These are phyloP conservation scores for Drosophila elegans DNA, from an alignment of 1,140 invertebrate species.

Conservation along the genomic window DNA sequence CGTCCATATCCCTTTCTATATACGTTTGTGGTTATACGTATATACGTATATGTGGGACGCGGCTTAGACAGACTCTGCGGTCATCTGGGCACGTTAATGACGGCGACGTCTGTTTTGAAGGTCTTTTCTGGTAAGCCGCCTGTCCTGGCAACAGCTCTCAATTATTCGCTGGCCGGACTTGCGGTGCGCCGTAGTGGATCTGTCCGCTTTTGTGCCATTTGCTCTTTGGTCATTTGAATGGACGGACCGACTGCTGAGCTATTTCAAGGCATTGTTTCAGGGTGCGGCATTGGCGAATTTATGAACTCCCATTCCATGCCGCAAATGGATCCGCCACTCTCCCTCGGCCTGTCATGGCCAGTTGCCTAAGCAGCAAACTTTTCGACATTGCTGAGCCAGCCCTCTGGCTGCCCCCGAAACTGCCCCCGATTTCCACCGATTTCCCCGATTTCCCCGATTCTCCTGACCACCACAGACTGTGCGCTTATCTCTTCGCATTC, in stretches of 20 bases:
- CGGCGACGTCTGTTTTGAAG: constrained; percentile 71
- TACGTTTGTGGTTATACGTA: constrained; percentile 26
- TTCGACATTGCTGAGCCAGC: constrained; percentile 58
- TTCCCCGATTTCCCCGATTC: constrained; percentile 17
- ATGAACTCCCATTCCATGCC: constrained; percentile 24
- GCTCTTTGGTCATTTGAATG: constrained; percentile 25
- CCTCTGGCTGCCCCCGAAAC: not conserved
- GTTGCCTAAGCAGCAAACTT: constrained; percentile 59
- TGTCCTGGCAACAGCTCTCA: constrained; percentile 30
- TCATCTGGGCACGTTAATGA: constrained; percentile 71
- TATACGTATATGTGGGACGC: constrained; percentile 20
- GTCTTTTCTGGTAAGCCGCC: constrained; percentile 63
- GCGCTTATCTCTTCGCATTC: constrained; percentile 70
- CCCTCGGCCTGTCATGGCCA: constrained; percentile 26
- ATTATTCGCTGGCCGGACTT: constrained; percentile 34
- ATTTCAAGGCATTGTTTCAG: constrained; percentile 37
- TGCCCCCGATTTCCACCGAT: not conserved
- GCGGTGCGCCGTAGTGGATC: constrained; percentile 12
- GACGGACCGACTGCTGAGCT: constrained; percentile 7
- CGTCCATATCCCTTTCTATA: constrained; percentile 48
- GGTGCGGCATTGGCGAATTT: constrained; percentile 15
- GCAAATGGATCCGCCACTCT: constrained; percentile 8
- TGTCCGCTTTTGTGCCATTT: constrained; percentile 9
- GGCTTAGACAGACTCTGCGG: constrained; percentile 73
- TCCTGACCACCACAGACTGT: constrained; percentile 49